Evolutionary conservation across 2,888 invertebrate genomes (phyloP), one percentile per base, ranked within the genome.

Genomic region (Chymomyza procnemis): DNA sequence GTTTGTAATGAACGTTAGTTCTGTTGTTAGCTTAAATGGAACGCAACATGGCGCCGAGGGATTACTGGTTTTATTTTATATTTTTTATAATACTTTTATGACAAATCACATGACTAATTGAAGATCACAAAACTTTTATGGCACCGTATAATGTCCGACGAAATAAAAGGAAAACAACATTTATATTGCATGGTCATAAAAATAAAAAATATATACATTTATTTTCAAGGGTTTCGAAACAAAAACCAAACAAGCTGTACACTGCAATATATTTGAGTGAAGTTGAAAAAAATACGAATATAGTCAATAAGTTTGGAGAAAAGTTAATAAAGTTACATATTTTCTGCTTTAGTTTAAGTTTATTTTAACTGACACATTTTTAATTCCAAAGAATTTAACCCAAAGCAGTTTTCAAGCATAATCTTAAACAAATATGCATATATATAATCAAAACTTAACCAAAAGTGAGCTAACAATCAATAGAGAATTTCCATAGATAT

Each of bases 41-140:
- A 41, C 34, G 34, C 34, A 41, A 41, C 34, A 41, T 41, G 34
- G 34, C 34, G 34, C 34, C 12, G 34, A 41, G 34, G 34, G 34
- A 41, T 41, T 41, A 41, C 34, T 12, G 34, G 34, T 41, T 41
- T 30, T 30, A n/a, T n/a, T n/a, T n/a, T n/a, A n/a, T n/a, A n/a
- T 30, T 4, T 30, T 41, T 41, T 41, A 41, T 41, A 12, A 64
- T 70, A 66, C 56, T 68, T 81, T 86, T 77, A 84, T 77, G 76
- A 73, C 71, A 79, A 84, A 71, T 79, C 70, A 72, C 72, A 76
- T 82, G 79, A 76, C 87, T 85, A 83, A 85, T 83, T 83, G 82
- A 78, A 72, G 57, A 77, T 73, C 85, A 81, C 78, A 22, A 48
- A 50, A 46, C 21, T 6, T 18, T 18, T 50, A 50, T 50, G 48